phyloP scores from a whole-genome alignment of 1,140 invertebrate species.

The Drosophila melanogaster region DNA sequence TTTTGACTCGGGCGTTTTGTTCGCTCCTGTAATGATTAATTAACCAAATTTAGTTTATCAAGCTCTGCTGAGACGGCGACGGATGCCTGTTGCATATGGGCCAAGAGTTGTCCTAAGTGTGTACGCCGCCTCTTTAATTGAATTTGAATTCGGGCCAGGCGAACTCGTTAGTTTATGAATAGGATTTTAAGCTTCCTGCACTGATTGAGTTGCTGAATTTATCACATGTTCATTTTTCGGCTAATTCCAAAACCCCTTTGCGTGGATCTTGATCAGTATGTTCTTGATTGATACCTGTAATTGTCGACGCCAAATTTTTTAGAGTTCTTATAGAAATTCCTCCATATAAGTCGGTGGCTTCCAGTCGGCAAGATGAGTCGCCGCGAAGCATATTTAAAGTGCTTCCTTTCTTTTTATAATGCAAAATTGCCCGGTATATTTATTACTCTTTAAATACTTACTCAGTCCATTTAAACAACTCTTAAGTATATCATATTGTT shows the following conservation, averaged over 20 bases:
- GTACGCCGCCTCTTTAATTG: slow-evolving; percentile 38
- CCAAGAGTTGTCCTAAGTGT: slow-evolving; percentile 28
- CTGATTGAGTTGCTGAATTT: slow-evolving; percentile 52
- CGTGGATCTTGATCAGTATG: slow-evolving; percentile 1
- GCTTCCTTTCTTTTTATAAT: not conserved
- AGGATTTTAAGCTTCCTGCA: slow-evolving; percentile 64
- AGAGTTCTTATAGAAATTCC: not conserved
- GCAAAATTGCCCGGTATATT: no score
- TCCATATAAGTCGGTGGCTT: not conserved
- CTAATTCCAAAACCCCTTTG: slow-evolving; percentile 1
- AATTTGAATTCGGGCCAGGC: slow-evolving; percentile 54
- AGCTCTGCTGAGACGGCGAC: slow-evolving; percentile 12
- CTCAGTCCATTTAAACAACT: no score
- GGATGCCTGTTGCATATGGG: slow-evolving; percentile 54
- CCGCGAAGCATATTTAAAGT: not conserved
- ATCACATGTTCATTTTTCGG: slow-evolving; percentile 47
- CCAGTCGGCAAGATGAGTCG: not conserved
- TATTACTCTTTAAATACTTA: no score
- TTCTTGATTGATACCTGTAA: slow-evolving; percentile 51
- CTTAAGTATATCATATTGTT: no score
- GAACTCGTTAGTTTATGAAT: slow-evolving; percentile 67
- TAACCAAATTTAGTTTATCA: slow-evolving; percentile 62
- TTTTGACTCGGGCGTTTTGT: slow-evolving; percentile 53
- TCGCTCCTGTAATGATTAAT: slow-evolving; percentile 71
- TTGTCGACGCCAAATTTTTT: slow-evolving; percentile 11